A percentile compares a stretch with the other conserved stretches of the same genome.
Conservation (phyloP, 2,113 vertebrate species). For the Triplophysa tibetana region DNA sequence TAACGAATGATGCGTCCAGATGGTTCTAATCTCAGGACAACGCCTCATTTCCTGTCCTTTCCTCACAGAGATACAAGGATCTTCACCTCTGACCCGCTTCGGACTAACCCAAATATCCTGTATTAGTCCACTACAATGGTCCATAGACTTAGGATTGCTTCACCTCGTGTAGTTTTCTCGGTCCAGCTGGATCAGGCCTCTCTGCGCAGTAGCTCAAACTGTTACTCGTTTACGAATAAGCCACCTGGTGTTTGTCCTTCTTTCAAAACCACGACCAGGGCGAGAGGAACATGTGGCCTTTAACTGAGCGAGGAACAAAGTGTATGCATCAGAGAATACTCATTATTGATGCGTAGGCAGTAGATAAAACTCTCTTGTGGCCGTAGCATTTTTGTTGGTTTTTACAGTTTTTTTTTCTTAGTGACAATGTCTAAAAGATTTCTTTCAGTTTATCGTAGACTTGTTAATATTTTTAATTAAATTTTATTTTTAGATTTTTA, state of each 20-base stretch:
- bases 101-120: constrained; percentile 69
- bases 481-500: no score
- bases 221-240: constrained; percentile 31
- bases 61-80: constrained; percentile 65
- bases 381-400: no score
- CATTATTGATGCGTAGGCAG: constrained; percentile 2
- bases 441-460: no score
- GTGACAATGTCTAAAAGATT: no score
- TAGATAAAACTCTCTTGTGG: background rate
- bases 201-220: constrained; percentile 14
- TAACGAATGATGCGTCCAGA: constrained; percentile 50
- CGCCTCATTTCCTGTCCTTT: constrained; percentile 62
- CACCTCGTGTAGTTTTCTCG: constrained; percentile 15
- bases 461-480: no score
- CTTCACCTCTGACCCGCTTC: constrained; percentile 67
- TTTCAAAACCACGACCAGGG: background rate
- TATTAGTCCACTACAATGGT: constrained; percentile 56
- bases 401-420: background rate
- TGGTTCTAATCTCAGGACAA: constrained; percentile 73
- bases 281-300: background rate
- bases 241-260: constrained; percentile 15
- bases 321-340: background rate
- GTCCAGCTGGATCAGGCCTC: constrained; percentile 35
- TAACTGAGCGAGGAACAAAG: background rate
- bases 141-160: constrained; percentile 27